phyloP scores from a whole-genome alignment of 2,888 invertebrate genomes.

The Phaedon cochleariae region DNA sequence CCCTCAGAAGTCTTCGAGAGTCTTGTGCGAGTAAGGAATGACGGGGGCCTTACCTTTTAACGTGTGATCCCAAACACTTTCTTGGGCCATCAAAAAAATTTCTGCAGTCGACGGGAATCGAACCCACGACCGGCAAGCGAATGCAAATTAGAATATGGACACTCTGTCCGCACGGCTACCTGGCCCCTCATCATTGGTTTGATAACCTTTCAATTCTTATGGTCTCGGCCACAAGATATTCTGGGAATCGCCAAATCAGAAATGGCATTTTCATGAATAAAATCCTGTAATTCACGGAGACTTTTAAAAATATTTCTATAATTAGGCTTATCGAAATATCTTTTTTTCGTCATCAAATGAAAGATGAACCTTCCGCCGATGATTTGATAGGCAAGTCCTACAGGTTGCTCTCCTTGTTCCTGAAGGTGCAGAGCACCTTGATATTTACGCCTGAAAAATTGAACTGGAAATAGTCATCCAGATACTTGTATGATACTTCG shows the following conservation, averaged over 20 bases:
- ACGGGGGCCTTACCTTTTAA: no score
- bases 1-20: no score
- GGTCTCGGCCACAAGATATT: no score
- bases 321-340: background rate
- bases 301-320: background rate
- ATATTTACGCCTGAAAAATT: background rate
- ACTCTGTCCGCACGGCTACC: no score
- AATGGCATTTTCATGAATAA: background rate
- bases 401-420: background rate
- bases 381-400: background rate
- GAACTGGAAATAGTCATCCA: no score
- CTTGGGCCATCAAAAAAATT: no score
- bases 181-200: background rate
- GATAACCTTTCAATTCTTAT: background rate
- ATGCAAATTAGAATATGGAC: no score
- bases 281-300: background rate
- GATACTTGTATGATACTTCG: no score
- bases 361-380: background rate
- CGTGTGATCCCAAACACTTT: no score
- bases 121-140: no score
- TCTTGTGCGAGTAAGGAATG: no score
- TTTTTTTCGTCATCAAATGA: background rate
- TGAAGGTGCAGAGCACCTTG: background rate
- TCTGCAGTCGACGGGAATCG: no score
- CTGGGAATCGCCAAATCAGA: background rate